A percentile compares a stretch with the other conserved stretches of the same genome.
Conservation (phyloP, 53 echinoderm and acorn worm species). For the Holothuria scabra region DNA sequence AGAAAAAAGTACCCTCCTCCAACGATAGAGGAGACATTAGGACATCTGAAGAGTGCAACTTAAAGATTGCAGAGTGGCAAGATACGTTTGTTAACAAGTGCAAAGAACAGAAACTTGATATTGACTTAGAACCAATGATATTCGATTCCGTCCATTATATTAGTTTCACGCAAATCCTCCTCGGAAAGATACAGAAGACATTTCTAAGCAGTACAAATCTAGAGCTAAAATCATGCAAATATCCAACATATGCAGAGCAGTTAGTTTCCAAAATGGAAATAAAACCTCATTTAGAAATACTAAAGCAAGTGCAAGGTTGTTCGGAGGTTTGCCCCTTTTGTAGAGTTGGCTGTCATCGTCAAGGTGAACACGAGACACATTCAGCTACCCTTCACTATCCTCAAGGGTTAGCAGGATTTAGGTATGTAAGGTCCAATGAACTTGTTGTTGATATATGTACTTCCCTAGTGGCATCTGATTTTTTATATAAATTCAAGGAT, state of each 20-base stretch:
- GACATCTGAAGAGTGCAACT: too few species aligned
- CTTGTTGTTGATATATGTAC: conserved; percentile 13
- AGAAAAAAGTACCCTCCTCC: too few species aligned
- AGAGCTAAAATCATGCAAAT: too few species aligned
- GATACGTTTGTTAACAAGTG: too few species aligned
- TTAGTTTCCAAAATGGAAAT: not conserved
- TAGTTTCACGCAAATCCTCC: too few species aligned
- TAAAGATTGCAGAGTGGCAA: too few species aligned
- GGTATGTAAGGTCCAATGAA: not conserved
- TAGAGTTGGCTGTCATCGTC: conserved; percentile 1
- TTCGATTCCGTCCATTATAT: too few species aligned
- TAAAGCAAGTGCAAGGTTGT: conserved; percentile 7
- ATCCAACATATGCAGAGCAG: not conserved
- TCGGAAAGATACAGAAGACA: too few species aligned
- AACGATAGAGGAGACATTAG: too few species aligned
- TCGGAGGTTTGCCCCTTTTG: conserved; percentile 16
- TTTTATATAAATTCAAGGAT: not conserved
- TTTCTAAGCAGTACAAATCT: too few species aligned
- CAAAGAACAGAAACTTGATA: too few species aligned
- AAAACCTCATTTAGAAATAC: not conserved
- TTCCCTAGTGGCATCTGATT: conserved; percentile 6
- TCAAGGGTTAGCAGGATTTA: conserved; percentile 3
- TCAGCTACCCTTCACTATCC: not conserved
- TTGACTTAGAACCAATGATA: too few species aligned
- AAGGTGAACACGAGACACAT: not conserved